Percentiles rank a stretch among this genome's conserved stretches.
phyloP scores from a whole-genome alignment of 2,797 vertebrate species.

The Apogon hyalosoma region DNA sequence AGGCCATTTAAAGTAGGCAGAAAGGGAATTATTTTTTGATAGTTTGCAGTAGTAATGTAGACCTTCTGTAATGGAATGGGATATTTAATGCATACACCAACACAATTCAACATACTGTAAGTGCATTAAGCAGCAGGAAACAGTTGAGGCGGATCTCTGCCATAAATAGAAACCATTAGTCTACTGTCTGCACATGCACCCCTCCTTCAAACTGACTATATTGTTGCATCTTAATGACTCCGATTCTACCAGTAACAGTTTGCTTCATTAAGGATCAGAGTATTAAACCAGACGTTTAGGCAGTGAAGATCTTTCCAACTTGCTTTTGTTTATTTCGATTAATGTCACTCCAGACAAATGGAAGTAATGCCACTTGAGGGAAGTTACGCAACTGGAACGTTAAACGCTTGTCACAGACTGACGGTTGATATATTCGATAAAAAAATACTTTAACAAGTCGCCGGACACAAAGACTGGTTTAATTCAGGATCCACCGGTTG shows the following conservation, averaged over 20 bases:
- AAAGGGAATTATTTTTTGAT: neutral
- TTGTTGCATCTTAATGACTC: slow-evolving; percentile 16
- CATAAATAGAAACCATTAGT: neutral
- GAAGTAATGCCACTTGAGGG: slow-evolving; percentile 15
- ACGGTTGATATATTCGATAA: slow-evolving; percentile 36
- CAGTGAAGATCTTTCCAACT: neutral
- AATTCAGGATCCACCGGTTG: slow-evolving; percentile 13
- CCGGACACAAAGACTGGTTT: slow-evolving; percentile 16
- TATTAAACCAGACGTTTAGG: neutral
- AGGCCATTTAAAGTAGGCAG: neutral
- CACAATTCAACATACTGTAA: neutral
- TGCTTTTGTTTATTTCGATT: slow-evolving; percentile 8
- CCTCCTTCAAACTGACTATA: neutral
- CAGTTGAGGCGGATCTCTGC: neutral
- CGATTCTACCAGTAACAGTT: neutral
- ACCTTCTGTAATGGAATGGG: neutral
- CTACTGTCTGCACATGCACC: neutral
- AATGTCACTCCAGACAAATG: slow-evolving; percentile 2
- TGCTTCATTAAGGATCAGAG: slow-evolving; percentile 15
- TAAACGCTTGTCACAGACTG: slow-evolving; percentile 15
- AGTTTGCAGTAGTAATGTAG: neutral
- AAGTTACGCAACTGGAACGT: slow-evolving; percentile 35
- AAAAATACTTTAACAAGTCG: slow-evolving; percentile 12
- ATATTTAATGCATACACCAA: neutral
- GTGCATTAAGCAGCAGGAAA: neutral